phyloP scores from a whole-genome alignment of 2,888 invertebrate species.

The Sinhomidia bicolor region DNA sequence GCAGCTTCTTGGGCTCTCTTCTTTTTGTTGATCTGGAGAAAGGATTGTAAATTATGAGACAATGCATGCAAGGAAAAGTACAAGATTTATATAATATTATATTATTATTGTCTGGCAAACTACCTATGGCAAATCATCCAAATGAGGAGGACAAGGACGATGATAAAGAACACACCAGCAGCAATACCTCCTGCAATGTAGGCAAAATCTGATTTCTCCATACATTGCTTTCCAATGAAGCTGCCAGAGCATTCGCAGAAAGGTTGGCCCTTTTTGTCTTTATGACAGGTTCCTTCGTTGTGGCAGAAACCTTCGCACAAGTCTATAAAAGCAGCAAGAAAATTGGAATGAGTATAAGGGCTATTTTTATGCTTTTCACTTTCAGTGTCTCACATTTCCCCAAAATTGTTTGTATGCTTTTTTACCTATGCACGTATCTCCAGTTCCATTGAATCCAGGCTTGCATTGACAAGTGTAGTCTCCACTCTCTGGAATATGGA shows the following conservation, averaged over 20 bases:
- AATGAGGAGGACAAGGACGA: slow-evolving; percentile 94
- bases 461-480: slow-evolving; percentile 97
- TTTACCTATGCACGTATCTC: slow-evolving; percentile 87
- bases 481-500: slow-evolving; percentile 93
- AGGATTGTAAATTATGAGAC: no score
- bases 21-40: slow-evolving; percentile 88
- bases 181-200: slow-evolving; percentile 97
- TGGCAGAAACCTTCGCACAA: slow-evolving; percentile 93
- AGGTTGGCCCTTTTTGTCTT: slow-evolving; percentile 90
- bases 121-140: slow-evolving; percentile 98
- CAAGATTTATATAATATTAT: no score
- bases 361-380: not conserved
- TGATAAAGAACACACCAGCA: slow-evolving; percentile 95
- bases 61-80: no score
- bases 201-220: slow-evolving; percentile 97
- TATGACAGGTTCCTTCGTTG: slow-evolving; percentile 94
- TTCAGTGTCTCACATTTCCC: not conserved
- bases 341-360: slow-evolving; percentile 20
- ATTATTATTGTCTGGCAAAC: no score
- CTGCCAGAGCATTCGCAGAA: slow-evolving; percentile 95
- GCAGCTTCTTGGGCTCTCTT: slow-evolving; percentile 95
- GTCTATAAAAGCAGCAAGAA: slow-evolving; percentile 83
- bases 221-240: slow-evolving; percentile 98
- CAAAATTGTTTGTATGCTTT: not conserved
- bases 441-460: slow-evolving; percentile 95